These are phyloP conservation scores for Trinorchestia longiramus DNA, from an alignment of 1,140 invertebrate species.

Conservation along the genomic window DNA sequence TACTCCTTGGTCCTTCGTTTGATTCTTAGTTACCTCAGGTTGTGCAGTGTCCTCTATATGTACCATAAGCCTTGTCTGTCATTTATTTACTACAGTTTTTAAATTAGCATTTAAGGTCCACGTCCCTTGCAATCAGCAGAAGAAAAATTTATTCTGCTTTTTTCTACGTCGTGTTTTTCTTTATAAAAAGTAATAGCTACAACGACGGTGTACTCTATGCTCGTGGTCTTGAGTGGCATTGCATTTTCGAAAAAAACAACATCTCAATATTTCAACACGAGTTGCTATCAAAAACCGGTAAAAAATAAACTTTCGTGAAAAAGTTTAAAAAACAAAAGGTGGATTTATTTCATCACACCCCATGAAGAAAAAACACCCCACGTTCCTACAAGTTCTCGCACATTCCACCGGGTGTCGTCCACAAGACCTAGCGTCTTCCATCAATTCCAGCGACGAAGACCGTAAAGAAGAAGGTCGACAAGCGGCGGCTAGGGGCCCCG, in stretches of 20 bases:
- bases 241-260: not conserved
- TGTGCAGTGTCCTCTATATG: not conserved
- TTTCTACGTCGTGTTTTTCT: too few relatives aligned
- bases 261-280: not conserved
- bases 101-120: too few relatives aligned
- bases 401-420: not conserved
- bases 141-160: too few relatives aligned
- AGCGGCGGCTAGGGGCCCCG: not conserved
- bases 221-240: too few relatives aligned
- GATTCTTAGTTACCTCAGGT: not conserved
- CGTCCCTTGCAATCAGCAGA: too few relatives aligned
- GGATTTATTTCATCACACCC: not conserved
- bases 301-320: not conserved
- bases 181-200: not conserved
- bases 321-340: not conserved
- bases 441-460: constrained; percentile 11
- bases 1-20: not conserved
- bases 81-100: not conserved
- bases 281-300: not conserved
- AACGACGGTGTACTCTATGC: not conserved
- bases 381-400: not conserved
- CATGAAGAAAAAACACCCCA: not conserved
- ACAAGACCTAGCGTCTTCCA: not conserved
- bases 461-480: constrained; percentile 34
- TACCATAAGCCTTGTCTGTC: not conserved